phyloP scores from a whole-genome alignment of 2,888 invertebrate species.

The Drosophila yooni region DNA sequence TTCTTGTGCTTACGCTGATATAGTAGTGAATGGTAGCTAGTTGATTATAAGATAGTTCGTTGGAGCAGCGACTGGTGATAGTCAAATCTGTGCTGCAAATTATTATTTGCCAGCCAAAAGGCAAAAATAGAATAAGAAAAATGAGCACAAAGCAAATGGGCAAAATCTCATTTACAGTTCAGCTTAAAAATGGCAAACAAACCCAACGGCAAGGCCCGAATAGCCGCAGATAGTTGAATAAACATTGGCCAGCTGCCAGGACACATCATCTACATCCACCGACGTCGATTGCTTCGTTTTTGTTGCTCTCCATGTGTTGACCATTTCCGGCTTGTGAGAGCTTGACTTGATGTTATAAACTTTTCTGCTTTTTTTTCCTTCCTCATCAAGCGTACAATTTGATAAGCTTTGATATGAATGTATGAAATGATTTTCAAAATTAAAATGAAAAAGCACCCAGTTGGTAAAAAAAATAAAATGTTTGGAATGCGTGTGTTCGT shows the following conservation, averaged over 20 bases:
- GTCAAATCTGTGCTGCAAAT: conserved; percentile 46
- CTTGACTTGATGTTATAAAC: conserved; percentile 67
- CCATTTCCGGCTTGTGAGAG: conserved; percentile 53
- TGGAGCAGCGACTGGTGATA: neutral
- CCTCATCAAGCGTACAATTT: conserved; percentile 29
- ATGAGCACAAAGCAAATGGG: conserved; percentile 53
- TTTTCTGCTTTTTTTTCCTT: conserved; percentile 23
- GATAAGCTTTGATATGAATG: conserved; percentile 54
- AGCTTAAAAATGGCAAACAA: conserved; percentile 59
- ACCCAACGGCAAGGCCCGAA: conserved; percentile 29
- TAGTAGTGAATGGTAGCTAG: conserved; percentile 19
- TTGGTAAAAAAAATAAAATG: neutral
- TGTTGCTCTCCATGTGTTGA: conserved; percentile 21
- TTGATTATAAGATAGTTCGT: conserved; percentile 43
- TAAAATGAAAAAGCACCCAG: conserved; percentile 28
- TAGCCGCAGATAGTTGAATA: conserved; percentile 63
- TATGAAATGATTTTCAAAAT: conserved; percentile 56
- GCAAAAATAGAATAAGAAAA: conserved; percentile 44
- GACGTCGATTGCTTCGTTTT: conserved; percentile 11
- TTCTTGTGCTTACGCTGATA: conserved; percentile 1
- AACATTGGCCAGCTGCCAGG: conserved; percentile 60
- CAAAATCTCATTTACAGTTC: conserved; percentile 68
- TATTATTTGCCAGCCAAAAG: conserved; percentile 58
- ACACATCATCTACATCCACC: conserved; percentile 39
- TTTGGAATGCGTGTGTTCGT: neutral